These are phyloP conservation scores for Sinocyclocheilus anshuiensis DNA, from an alignment of 2,113 vertebrate genomes.

Conservation along the genomic window DNA sequence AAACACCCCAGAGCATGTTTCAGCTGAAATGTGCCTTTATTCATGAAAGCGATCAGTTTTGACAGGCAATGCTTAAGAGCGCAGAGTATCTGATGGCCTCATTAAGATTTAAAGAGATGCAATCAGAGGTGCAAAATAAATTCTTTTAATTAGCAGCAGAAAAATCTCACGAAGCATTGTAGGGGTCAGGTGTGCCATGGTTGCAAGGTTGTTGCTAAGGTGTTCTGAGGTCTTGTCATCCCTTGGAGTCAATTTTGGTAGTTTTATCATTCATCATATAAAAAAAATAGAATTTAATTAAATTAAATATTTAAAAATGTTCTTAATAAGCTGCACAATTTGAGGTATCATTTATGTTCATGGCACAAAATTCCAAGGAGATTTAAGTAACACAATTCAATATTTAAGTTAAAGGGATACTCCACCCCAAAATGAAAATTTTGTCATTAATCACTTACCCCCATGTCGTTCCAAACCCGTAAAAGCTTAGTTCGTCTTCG, in stretches of 20 bases:
- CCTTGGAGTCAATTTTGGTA: not conserved
- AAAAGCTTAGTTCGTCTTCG: no score
- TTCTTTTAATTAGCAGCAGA: not conserved
- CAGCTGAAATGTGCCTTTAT: conserved; percentile 36
- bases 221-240: not conserved
- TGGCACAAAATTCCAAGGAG: not conserved
- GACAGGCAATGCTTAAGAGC: conserved; percentile 17
- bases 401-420: not conserved
- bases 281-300: no score
- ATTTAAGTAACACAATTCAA: not conserved
- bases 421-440: no score
- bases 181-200: not conserved
- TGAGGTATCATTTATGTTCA: not conserved
- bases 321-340: not conserved
- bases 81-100: conserved; percentile 39
- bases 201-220: not conserved
- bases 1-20: conserved; percentile 14
- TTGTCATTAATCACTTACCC: no score
- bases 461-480: no score
- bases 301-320: not conserved
- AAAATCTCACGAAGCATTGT: not conserved
- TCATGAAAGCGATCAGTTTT: conserved; percentile 39
- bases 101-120: conserved; percentile 49
- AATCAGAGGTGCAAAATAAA: conserved; percentile 24
- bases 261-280: not conserved